Evolutionary conservation across 1,140 invertebrate species (phyloP), one percentile per base, ranked within the genome.

Genomic region (Drosophila kepulauana): DNA sequence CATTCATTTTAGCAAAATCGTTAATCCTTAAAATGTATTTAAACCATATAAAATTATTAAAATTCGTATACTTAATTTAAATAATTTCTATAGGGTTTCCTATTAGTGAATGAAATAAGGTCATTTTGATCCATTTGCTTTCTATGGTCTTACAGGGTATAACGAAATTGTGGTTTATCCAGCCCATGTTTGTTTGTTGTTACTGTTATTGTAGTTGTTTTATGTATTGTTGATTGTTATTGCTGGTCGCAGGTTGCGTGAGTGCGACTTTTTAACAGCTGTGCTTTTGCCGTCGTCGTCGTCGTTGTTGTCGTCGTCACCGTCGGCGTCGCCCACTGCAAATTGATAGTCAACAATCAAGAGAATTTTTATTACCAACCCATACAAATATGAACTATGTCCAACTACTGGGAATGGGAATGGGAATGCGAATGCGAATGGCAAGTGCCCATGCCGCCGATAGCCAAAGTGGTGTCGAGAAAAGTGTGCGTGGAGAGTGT

Each of bases 341-440:
- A 70, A 63, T 63, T 63, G 72, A 57, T 70, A 57, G 58, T 70
- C 51, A 70, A 70, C 66, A 63, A 75, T 75, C 66, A 56, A 69
- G 66, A 51, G 43, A 63, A 65, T 65, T 71, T 63, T 54, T 71
- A 71, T 75, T 65, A 43, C 61, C 48, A 38, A 11, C 15, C 52
- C 67, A 75, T 49, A 71, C 46, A 71, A 71, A 75, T 65, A 64
- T 64, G 65, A 69, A 68, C 49, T 62, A 57, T 75, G 66, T 52
- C 56, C 56, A 73, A 73, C 71, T 62, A 62, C 52, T 45, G 41
- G 41, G n/a, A n/a, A 46, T 61, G 41, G 41, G n/a, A n/a, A 46
- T 61, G 38, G 38, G 28, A 75, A 69, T 45, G 41, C 35, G n/a
- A n/a, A 46, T 61, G 38, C 30, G 28, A 75, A 69, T 46, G 56